These are phyloP conservation scores for Gadopsis marmoratus DNA, from an alignment of 2,797 vertebrate genomes.

Conservation along the genomic window DNA sequence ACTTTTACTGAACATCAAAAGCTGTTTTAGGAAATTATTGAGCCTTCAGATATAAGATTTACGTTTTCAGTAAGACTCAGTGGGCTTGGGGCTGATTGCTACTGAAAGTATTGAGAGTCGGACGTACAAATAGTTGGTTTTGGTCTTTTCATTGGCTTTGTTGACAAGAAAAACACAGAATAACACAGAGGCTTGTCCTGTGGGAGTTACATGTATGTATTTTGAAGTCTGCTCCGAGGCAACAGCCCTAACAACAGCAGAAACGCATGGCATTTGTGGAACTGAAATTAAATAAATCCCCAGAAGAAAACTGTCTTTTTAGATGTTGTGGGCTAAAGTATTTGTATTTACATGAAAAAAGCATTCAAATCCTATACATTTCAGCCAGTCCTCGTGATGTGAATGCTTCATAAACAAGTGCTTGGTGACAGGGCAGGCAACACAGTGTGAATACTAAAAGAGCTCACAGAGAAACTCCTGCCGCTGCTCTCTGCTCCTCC, in stretches of 20 bases:
- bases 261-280: not conserved
- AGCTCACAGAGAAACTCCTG: conserved; percentile 36
- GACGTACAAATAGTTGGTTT: not conserved
- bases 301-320: not conserved
- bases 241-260: not conserved
- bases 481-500: not conserved
- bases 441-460: conserved; percentile 52
- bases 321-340: not conserved
- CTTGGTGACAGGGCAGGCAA: conserved; percentile 6
- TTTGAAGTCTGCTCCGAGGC: not conserved
- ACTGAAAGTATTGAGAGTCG: not conserved
- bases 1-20: not conserved
- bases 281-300: not conserved
- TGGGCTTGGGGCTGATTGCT: not conserved
- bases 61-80: not conserved
- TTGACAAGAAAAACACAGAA: not conserved
- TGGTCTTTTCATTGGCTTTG: not conserved
- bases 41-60: not conserved
- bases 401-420: conserved; percentile 14
- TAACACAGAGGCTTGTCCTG: not conserved
- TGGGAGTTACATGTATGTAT: not conserved
- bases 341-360: conserved; percentile 3
- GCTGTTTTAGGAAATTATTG: not conserved
- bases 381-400: conserved; percentile 14
- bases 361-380: not conserved